Evolutionary conservation across 2,888 invertebrate genomes (phyloP), one percentile per base, ranked within the genome.

Genomic region (Mimas tiliae): DNA sequence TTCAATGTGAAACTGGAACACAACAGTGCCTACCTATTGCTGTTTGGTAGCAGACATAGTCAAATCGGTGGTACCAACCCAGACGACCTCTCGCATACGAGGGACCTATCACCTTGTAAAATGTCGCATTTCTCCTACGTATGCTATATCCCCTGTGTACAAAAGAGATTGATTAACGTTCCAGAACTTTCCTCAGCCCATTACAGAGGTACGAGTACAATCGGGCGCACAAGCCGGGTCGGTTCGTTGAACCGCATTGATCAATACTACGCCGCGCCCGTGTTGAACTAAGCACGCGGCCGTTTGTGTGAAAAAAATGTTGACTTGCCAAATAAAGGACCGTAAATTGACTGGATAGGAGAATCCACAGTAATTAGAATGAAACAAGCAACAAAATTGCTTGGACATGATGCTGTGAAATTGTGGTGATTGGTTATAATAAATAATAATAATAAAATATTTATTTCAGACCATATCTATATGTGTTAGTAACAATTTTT

Each of bases 211-310:
- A 58, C 58, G 42, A 16, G 42, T 42, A 58, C 58, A 58, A 42
- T 16, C 11, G 11, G 42, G 38, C 58, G 58, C 16, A 42, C 58
- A 42, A 21, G 58, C 38, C 19, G 27, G 34, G n/a, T 7, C 34
- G 42, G 58, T 58, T 12, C 58, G 58, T 58, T 58, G 58, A 58
- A 58, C 58, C 58, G 38, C 6, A 16, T 42, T 58, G 58, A 58
- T 58, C 58, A 58, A 58, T 58, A 58, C 58, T 38, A 58, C 19
- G 9, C 38, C 55, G 19, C 58, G 58, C 42, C 58, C 19, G 58
- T 58, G 58, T 58, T 58, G 58, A 58, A 58, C 42, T 42, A 12
- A 8, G 58, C 19, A 58, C 58, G 58, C 58, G 19, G 12, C 3
- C 11, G 19, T 42, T 38, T 42, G 19, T n/a, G 33, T 33, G 42